Evolutionary conservation across 2,797 vertebrate genomes (phyloP).

Genomic region (Typhlichthys subterraneus): DNA sequence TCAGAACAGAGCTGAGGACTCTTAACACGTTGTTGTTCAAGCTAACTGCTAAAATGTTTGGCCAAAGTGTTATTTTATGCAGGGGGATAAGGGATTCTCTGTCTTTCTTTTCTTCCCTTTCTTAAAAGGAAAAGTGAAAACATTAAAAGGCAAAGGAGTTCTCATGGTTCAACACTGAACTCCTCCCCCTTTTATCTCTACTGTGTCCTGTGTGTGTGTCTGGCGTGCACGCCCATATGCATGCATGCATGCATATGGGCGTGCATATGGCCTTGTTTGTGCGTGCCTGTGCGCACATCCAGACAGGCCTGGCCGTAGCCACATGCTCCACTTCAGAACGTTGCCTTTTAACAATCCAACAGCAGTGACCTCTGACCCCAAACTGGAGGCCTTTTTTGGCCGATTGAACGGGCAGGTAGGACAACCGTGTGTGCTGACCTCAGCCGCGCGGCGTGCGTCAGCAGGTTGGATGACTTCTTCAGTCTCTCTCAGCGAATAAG

Average conservation of each 20-base stretch:
- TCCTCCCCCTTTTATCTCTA: slow-evolving; percentile 48
- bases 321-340: slow-evolving; percentile 75
- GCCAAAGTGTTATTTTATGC: slow-evolving; percentile 79
- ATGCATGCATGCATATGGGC: not conserved
- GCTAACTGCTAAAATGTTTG: slow-evolving; percentile 45
- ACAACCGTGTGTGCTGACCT: slow-evolving; percentile 65
- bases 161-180: slow-evolving; percentile 41
- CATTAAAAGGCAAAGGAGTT: slow-evolving; percentile 31
- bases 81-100: slow-evolving; percentile 71
- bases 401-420: slow-evolving; percentile 26
- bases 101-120: slow-evolving; percentile 29
- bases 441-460: slow-evolving; percentile 40
- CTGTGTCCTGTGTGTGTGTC: slow-evolving; percentile 84
- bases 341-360: slow-evolving; percentile 82
- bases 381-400: slow-evolving; percentile 43
- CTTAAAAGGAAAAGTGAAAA: slow-evolving; percentile 46
- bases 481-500: slow-evolving; percentile 5
- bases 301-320: slow-evolving; percentile 52
- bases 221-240: not conserved
- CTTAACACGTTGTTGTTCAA: slow-evolving; percentile 37
- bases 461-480: slow-evolving; percentile 28
- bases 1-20: slow-evolving; percentile 5
- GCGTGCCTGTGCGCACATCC: not conserved
- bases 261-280: not conserved
- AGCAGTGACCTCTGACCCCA: slow-evolving; percentile 73